Conservation (phyloP, 1,140 invertebrate genomes). For the Neodiprion fabricii region DNA sequence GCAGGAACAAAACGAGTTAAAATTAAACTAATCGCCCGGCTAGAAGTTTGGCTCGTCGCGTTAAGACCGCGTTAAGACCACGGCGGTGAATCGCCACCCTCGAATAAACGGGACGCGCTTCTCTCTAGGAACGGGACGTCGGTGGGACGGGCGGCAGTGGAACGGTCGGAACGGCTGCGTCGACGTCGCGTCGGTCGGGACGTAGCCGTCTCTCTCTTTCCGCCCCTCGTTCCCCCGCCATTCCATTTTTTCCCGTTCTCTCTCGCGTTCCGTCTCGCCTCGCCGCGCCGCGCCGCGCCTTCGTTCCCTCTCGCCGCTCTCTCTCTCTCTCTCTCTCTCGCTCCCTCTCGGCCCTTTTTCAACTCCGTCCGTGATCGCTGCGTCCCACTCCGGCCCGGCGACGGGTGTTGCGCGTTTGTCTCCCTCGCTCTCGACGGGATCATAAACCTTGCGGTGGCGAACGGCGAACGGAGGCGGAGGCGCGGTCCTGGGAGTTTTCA, state of each 20-base stretch:
- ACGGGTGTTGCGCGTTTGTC: slow-evolving; percentile 12
- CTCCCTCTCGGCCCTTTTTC: no score
- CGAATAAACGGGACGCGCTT: neutral
- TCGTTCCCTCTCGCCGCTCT: neutral
- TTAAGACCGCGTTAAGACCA: neutral
- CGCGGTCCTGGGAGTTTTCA: slow-evolving; percentile 19
- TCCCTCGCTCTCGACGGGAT: slow-evolving; percentile 21
- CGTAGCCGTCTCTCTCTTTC: neutral
- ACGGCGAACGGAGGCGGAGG: neutral
- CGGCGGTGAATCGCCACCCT: neutral
- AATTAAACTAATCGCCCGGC: slow-evolving; percentile 1
- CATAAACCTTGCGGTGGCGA: slow-evolving; percentile 22
- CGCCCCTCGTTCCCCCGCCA: no score
- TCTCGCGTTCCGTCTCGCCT: neutral
- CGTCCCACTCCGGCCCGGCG: slow-evolving; percentile 15
- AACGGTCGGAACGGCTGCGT: neutral
- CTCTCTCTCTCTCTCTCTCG: no score
- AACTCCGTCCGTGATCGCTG: slow-evolving; percentile 8
- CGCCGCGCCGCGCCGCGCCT: neutral
- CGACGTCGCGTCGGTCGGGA: no score
- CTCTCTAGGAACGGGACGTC: neutral
- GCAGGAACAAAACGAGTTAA: slow-evolving; percentile 1
- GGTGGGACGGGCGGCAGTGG: neutral
- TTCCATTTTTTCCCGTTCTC: slow-evolving; percentile 20
- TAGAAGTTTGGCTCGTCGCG: neutral